phyloP scores from a whole-genome alignment of 2,888 invertebrate genomes.

The Meiosimyza platycephala region DNA sequence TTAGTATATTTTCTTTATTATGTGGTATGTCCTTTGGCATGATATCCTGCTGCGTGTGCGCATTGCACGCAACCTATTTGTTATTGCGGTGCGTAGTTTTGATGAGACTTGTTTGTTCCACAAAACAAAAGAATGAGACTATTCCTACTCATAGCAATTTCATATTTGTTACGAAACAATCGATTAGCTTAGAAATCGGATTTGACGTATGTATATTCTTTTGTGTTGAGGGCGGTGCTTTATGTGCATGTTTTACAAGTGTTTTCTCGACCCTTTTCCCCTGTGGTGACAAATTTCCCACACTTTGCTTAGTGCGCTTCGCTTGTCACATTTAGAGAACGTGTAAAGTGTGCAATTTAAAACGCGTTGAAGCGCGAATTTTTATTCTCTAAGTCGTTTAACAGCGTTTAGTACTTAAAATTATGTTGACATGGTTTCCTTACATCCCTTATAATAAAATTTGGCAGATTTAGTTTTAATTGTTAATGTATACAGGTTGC shows the following conservation, averaged over 20 bases:
- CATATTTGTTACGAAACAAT: slow-evolving; percentile 45
- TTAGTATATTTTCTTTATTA: slow-evolving; percentile 37
- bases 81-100: slow-evolving; percentile 45
- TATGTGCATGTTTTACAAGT: slow-evolving; percentile 35
- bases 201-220: slow-evolving; percentile 58
- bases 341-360: slow-evolving; percentile 52
- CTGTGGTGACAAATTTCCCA: slow-evolving; percentile 55
- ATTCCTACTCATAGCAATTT: background rate
- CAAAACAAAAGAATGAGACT: slow-evolving; percentile 7
- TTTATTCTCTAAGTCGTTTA: slow-evolving; percentile 59
- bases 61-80: slow-evolving; percentile 39
- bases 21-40: slow-evolving; percentile 38
- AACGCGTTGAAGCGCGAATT: slow-evolving; percentile 58
- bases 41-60: slow-evolving; percentile 55
- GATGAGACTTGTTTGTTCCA: slow-evolving; percentile 14
- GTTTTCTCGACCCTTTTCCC: background rate
- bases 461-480: background rate
- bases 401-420: slow-evolving; percentile 37
- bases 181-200: slow-evolving; percentile 63
- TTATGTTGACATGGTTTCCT: background rate
- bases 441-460: too few species aligned
- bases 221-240: slow-evolving; percentile 16
- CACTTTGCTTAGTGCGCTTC: slow-evolving; percentile 45
- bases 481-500: background rate
- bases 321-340: slow-evolving; percentile 20